These are phyloP conservation scores for Brachionichthys hirsutus DNA, from an alignment of 2,113 vertebrate genomes.

Conservation along the genomic window DNA sequence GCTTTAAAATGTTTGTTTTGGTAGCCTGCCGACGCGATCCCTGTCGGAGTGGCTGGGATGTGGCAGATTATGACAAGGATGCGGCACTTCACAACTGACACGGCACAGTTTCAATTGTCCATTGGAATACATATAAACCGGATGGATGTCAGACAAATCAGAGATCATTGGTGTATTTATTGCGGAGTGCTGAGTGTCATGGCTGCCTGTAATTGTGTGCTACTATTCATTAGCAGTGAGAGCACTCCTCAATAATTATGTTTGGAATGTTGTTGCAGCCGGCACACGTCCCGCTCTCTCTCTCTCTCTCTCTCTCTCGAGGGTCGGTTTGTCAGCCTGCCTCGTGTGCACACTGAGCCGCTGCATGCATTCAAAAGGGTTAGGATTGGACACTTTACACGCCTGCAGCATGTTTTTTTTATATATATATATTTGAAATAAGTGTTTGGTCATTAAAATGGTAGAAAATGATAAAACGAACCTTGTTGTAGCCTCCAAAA, in stretches of 20 bases:
- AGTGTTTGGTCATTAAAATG: background rate
- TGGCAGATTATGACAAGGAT: slow-evolving; percentile 34
- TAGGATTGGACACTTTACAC: no score
- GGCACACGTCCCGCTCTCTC: slow-evolving; percentile 49
- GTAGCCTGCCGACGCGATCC: background rate
- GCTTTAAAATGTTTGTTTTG: slow-evolving; percentile 41
- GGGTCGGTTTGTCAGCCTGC: slow-evolving; percentile 27
- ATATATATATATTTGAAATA: no score
- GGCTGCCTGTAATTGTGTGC: slow-evolving; percentile 47
- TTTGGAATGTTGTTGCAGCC: slow-evolving; percentile 61
- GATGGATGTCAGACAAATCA: slow-evolving; percentile 46
- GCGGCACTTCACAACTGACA: slow-evolving; percentile 26
- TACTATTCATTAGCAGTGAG: slow-evolving; percentile 57
- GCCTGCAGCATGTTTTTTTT: no score
- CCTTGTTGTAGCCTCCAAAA: background rate
- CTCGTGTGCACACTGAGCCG: slow-evolving; percentile 7
- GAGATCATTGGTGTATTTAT: slow-evolving; percentile 57
- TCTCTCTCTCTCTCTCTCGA: slow-evolving; percentile 30
- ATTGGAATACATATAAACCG: slow-evolving; percentile 26
- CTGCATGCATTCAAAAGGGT: no score
- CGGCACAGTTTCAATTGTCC: slow-evolving; percentile 15
- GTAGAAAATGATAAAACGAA: slow-evolving; percentile 1
- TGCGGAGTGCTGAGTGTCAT: slow-evolving; percentile 19
- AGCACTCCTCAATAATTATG: slow-evolving; percentile 55
- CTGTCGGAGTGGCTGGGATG: slow-evolving; percentile 26